Evolutionary conservation across 23 tunicate species (phyloP).

Genomic region (Trididemnum clinides): DNA sequence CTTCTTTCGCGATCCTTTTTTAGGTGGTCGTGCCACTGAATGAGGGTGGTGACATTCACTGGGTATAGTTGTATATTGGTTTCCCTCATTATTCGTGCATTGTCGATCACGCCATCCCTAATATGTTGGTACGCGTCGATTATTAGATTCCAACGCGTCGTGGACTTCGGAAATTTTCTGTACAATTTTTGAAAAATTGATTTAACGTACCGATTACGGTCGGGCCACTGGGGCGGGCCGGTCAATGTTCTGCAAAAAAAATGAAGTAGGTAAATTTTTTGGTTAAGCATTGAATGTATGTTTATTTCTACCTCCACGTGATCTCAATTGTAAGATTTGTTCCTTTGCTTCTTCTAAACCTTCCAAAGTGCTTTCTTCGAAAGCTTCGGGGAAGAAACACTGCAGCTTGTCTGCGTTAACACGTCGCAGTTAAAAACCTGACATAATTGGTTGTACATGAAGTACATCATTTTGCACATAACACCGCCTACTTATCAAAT

Average conservation of each 20-base stretch:
- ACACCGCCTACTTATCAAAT: too few relatives aligned
- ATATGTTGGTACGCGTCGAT: not conserved
- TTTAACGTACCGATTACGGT: not conserved
- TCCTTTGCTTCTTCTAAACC: too few relatives aligned
- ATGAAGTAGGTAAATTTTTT: too few relatives aligned
- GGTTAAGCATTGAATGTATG: too few relatives aligned
- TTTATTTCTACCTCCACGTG: too few relatives aligned
- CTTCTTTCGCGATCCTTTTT: not conserved
- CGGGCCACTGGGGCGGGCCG: slow-evolving; percentile 1
- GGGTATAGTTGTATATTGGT: not conserved
- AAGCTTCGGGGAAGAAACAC: too few relatives aligned
- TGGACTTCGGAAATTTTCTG: not conserved
- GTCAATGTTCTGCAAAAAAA: not conserved
- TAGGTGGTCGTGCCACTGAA: not conserved
- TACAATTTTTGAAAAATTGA: not conserved
- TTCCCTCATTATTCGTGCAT: not conserved
- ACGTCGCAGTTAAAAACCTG: too few relatives aligned
- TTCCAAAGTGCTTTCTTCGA: too few relatives aligned
- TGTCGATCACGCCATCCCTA: not conserved
- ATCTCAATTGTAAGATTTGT: too few relatives aligned
- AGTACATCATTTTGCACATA: too few relatives aligned
- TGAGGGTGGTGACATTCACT: not conserved
- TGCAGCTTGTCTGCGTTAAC: too few relatives aligned
- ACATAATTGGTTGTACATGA: too few relatives aligned
- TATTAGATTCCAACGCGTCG: not conserved